These are phyloP conservation scores for Bungarus multicinctus DNA, from an alignment of 2,113 vertebrate species.

Conservation along the genomic window DNA sequence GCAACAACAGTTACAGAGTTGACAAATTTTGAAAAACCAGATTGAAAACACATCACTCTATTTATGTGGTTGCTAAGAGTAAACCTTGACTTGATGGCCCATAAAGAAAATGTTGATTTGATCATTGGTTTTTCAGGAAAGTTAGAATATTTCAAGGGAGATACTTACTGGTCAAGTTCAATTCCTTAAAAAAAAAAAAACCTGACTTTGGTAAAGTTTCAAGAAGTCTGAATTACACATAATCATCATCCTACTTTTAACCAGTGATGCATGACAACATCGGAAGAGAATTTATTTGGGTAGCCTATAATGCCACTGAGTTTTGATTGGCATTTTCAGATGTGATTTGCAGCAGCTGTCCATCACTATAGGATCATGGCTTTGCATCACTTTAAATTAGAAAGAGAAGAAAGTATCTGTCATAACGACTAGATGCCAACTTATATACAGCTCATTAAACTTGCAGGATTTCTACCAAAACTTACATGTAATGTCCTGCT, in stretches of 20 bases:
- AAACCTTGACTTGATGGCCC: neutral
- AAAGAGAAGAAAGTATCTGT: neutral
- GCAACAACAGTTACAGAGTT: neutral
- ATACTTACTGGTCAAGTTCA: neutral
- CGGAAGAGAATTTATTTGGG: neutral
- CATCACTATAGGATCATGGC: neutral
- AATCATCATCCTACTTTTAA: neutral
- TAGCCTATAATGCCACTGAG: neutral
- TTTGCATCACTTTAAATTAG: neutral
- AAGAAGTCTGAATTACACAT: neutral
- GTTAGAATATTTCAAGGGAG: neutral
- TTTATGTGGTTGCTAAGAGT: neutral
- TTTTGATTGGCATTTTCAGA: neutral
- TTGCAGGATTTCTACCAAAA: neutral
- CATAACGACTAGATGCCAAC: neutral
- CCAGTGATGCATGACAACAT: neutral
- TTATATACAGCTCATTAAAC: neutral
- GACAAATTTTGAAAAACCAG: neutral
- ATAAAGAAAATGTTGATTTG: neutral
- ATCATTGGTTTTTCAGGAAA: neutral
- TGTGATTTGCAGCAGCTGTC: neutral
- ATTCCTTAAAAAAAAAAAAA: no score
- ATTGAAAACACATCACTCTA: neutral
- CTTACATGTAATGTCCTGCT: neutral
- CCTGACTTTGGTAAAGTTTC: neutral